phyloP scores from a whole-genome alignment of 2,888 invertebrate species.

The Cephalotes varians region DNA sequence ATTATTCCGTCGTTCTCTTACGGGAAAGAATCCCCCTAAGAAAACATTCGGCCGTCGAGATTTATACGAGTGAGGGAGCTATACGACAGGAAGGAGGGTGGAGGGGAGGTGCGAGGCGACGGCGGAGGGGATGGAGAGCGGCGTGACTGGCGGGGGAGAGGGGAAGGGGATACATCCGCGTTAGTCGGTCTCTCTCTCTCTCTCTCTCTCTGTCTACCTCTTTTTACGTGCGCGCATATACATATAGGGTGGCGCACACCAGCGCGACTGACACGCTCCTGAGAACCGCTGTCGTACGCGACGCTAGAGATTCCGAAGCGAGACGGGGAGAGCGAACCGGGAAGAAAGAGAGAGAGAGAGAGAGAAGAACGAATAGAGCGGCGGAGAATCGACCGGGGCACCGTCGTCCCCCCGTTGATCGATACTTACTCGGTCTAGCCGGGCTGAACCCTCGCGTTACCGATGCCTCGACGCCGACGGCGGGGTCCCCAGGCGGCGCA shows the following conservation, averaged over 20 bases:
- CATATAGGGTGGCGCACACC: background rate
- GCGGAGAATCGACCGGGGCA: background rate
- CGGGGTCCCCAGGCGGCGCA: background rate
- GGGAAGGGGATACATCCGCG: constrained; percentile 1
- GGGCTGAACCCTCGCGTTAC: background rate
- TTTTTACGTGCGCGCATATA: no score
- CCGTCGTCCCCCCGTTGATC: background rate
- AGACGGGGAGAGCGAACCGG: background rate
- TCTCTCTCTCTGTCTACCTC: background rate
- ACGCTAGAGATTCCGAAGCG: constrained; percentile 33
- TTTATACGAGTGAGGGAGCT: constrained; percentile 84
- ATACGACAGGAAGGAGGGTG: constrained; percentile 71
- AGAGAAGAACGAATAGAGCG: background rate
- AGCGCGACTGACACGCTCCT: no score
- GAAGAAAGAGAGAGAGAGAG: background rate
- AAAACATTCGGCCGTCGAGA: constrained; percentile 85
- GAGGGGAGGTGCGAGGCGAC: constrained; percentile 76
- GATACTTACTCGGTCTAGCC: constrained; percentile 44
- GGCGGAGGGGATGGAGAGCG: constrained; percentile 51
- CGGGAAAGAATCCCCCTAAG: constrained; percentile 82
- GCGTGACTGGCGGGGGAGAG: background rate
- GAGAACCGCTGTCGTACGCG: constrained; percentile 58
- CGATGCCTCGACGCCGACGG: constrained; percentile 10
- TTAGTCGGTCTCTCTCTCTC: background rate
- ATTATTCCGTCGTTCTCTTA: constrained; percentile 77